Conservation (phyloP, 2,888 invertebrate species). For the Hipparchia semele region DNA sequence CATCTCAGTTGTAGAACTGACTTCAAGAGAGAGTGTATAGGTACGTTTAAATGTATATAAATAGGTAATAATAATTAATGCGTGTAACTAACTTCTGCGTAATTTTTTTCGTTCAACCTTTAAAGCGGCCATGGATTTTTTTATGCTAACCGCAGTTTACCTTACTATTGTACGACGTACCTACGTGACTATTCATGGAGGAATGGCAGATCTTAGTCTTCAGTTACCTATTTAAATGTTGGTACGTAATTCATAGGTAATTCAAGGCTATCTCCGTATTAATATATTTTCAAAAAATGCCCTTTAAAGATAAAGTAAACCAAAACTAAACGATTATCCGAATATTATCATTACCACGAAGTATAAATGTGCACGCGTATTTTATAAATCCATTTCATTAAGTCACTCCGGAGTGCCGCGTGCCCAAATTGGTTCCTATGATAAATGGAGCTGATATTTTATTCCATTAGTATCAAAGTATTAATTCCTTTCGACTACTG, state of each 20-base stretch:
- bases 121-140: neutral
- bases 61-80: neutral
- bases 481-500: conserved; percentile 44
- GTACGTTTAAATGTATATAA: no score
- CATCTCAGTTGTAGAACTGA: neutral
- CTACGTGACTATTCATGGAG: neutral
- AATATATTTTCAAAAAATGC: neutral
- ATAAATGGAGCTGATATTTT: conserved; percentile 49
- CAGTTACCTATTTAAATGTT: neutral
- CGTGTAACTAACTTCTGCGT: neutral
- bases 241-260: neutral
- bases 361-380: conserved; percentile 51
- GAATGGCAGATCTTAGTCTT: neutral
- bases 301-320: neutral
- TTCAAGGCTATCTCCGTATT: neutral
- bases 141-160: neutral
- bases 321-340: neutral
- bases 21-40: neutral
- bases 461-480: conserved; percentile 48
- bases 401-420: conserved; percentile 43
- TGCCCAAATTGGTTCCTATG: conserved; percentile 48
- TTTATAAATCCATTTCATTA: conserved; percentile 54
- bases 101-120: neutral
- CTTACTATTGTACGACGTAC: neutral
- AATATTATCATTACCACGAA: conserved; percentile 52